Percentiles rank a stretch among this genome's conserved stretches.
Conservation (phyloP, 1,140 invertebrate species). For the Lasioglossum albipes region DNA sequence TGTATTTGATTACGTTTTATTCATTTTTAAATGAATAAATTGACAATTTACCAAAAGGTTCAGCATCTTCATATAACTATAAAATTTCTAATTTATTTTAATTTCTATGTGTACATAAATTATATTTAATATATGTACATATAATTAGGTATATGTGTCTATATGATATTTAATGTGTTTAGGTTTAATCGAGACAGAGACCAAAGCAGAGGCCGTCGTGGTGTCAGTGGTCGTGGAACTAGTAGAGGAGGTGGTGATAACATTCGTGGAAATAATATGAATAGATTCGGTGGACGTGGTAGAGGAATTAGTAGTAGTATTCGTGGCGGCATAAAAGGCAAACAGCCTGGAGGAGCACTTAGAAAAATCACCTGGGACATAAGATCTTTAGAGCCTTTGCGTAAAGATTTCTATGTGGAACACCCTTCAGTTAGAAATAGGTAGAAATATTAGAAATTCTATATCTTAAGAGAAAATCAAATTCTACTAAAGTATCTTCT, state of each 20-base stretch:
- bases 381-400: slow-evolving; percentile 82
- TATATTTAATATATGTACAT: not conserved
- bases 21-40: slow-evolving; percentile 8
- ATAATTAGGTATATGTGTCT: not conserved
- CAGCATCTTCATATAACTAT: not conserved
- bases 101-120: not conserved
- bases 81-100: not conserved
- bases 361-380: slow-evolving; percentile 85
- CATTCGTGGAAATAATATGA: slow-evolving; percentile 66
- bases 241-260: slow-evolving; percentile 72
- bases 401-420: slow-evolving; percentile 87
- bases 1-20: not conserved
- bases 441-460: slow-evolving; percentile 63
- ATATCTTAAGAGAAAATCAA: not conserved
- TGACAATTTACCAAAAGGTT: not conserved
- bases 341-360: slow-evolving; percentile 81
- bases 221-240: slow-evolving; percentile 73
- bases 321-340: slow-evolving; percentile 70
- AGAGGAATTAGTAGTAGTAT: slow-evolving; percentile 74
- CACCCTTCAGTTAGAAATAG: slow-evolving; percentile 81
- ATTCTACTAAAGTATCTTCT: slow-evolving; percentile 14
- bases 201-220: slow-evolving; percentile 68
- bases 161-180: slow-evolving; percentile 6
- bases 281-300: slow-evolving; percentile 74
- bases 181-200: slow-evolving; percentile 76